Evolutionary conservation across 2,113 vertebrate species (phyloP).

Genomic region (Paradisaea rubra): DNA sequence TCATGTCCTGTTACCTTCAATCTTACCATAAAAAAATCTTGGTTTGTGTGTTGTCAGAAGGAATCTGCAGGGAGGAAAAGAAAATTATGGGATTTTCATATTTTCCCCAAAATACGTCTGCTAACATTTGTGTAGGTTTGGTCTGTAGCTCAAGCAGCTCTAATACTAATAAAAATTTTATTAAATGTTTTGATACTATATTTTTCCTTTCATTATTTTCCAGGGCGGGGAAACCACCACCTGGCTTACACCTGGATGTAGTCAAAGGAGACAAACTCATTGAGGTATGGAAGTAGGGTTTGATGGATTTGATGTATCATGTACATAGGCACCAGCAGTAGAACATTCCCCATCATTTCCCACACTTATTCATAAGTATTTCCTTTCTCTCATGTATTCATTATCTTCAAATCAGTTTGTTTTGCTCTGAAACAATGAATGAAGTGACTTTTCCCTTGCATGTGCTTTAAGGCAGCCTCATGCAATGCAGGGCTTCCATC

Average conservation of each 20-base stretch:
- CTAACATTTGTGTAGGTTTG: not conserved
- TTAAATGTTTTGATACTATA: not conserved
- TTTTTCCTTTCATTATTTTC: slow-evolving; percentile 52
- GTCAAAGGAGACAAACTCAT: slow-evolving; percentile 98
- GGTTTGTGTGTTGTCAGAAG: not conserved
- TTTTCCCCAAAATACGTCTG: not conserved
- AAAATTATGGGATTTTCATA: rapidly evolving
- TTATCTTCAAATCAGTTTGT: not conserved
- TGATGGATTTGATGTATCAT: not conserved
- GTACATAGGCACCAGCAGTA: not conserved
- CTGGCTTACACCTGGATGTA: slow-evolving; percentile 94
- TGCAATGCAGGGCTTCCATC: not conserved
- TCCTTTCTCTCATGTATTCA: not conserved
- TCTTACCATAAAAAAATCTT: not conserved
- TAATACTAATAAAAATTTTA: not conserved
- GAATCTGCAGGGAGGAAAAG: not conserved
- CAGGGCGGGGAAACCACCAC: slow-evolving; percentile 97
- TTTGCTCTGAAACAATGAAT: not conserved
- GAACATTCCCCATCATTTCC: not conserved
- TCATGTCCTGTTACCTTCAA: not conserved
- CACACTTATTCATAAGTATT: not conserved
- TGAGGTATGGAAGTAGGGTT: slow-evolving; percentile 80
- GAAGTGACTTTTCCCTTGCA: not conserved
- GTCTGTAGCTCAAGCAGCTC: not conserved
- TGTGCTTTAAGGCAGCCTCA: not conserved